These are phyloP conservation scores for Ianthella basta DNA, from an alignment of 37 sponge, comb jelly and placozoan species.

Conservation along the genomic window DNA sequence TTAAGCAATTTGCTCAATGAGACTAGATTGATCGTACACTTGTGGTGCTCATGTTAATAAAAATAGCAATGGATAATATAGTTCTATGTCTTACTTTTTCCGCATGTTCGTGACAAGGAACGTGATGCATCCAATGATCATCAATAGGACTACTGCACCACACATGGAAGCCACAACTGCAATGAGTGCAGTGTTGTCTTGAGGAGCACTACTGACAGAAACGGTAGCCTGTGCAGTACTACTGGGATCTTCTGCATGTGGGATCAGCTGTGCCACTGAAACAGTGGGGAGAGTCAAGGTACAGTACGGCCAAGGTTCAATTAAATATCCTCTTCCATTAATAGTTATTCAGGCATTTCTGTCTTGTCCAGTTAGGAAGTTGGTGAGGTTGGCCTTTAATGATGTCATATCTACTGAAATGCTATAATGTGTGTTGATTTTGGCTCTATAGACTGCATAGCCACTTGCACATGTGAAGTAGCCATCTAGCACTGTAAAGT, in stretches of 20 bases:
- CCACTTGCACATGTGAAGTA: no score
- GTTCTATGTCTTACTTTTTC: no score
- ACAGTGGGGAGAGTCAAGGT: not conserved
- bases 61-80: no score
- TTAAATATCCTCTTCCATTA: not conserved
- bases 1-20: no score
- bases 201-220: not conserved
- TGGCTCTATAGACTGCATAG: no score
- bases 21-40: no score
- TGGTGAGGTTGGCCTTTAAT: not conserved
- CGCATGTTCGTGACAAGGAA: no score
- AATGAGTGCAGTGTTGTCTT: slow-evolving; percentile 3
- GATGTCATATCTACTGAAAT: no score
- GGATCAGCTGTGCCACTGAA: not conserved
- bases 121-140: not conserved
- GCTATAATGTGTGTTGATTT: no score
- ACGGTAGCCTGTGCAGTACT: not conserved
- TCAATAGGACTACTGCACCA: not conserved
- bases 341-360: no score
- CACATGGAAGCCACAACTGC: not conserved
- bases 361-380: not conserved
- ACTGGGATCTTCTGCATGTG: not conserved
- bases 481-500: no score
- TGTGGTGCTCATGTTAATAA: no score
- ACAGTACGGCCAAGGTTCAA: not conserved